Evolutionary conservation across 92 coral and sea anemone species (phyloP).

Genomic region (Porites lobata): DNA sequence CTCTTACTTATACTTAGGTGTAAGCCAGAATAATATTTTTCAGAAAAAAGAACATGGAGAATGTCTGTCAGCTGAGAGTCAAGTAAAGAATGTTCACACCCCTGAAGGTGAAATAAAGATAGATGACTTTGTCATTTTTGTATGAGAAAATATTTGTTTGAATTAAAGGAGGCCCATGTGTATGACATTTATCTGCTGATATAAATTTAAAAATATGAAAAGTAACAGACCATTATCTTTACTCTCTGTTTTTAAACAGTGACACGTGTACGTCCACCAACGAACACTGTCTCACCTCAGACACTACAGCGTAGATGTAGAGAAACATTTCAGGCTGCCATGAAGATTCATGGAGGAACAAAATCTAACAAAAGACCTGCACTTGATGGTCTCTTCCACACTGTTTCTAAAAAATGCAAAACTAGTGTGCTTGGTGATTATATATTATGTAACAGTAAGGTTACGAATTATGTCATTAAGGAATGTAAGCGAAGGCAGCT

Average conservation of each 20-base stretch:
- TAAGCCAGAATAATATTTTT: neutral
- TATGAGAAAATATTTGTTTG: too few relatives aligned
- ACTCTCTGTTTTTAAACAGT: slow-evolving; percentile 12
- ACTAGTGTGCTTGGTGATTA: slow-evolving; percentile 60
- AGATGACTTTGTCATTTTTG: too few relatives aligned
- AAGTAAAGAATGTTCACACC: too few relatives aligned
- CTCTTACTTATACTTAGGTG: neutral
- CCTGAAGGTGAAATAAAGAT: too few relatives aligned
- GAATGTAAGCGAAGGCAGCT: neutral
- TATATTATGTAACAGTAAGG: slow-evolving; percentile 44
- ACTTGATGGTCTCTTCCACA: slow-evolving; percentile 45
- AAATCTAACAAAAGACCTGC: slow-evolving; percentile 64
- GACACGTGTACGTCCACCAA: slow-evolving; percentile 33
- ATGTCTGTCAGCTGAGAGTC: too few relatives aligned
- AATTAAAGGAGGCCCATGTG: too few relatives aligned
- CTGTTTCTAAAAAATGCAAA: slow-evolving; percentile 48
- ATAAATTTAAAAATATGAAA: slow-evolving; percentile 5
- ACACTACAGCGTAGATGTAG: slow-evolving; percentile 22
- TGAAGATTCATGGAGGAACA: slow-evolving; percentile 65
- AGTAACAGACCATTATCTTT: neutral
- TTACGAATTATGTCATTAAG: slow-evolving; percentile 26
- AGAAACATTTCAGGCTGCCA: slow-evolving; percentile 36
- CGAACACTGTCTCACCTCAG: slow-evolving; percentile 32
- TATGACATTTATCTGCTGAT: neutral
- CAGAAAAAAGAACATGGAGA: slow-evolving; percentile 7